Conservation (phyloP, 1,140 invertebrate species). For the Berghia stephanieae region DNA sequence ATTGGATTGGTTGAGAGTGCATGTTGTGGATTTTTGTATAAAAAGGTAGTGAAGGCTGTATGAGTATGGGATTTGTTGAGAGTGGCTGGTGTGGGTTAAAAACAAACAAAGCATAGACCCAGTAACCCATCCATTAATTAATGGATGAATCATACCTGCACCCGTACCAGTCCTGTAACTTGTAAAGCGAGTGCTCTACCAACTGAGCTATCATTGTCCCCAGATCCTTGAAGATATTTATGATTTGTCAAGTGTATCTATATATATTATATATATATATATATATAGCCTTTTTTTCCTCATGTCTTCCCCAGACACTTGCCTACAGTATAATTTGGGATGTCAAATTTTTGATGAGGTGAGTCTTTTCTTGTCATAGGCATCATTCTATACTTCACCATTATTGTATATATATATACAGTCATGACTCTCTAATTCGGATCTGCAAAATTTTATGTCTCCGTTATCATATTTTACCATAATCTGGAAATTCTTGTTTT, state of each 20-base stretch:
- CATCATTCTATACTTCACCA: no score
- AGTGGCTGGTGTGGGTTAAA: neutral
- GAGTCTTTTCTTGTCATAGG: conserved; percentile 38
- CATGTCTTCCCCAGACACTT: conserved; percentile 80
- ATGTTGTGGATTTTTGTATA: neutral
- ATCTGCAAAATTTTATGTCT: no score
- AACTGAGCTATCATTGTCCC: no score
- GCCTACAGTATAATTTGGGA: conserved; percentile 99
- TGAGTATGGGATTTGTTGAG: neutral
- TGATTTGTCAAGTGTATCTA: neutral
- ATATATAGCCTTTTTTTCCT: conserved; percentile 12
- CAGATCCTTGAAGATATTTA: neutral
- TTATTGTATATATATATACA: no score
- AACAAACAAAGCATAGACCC: neutral
- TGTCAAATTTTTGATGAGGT: conserved; percentile 86
- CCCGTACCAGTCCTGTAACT: no score
- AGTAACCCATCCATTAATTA: no score
- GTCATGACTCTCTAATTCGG: no score
- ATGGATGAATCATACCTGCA: no score
- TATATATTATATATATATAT: no score
- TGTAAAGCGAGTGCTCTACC: no score
- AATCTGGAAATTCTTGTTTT: no score
- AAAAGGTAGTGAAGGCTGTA: neutral
- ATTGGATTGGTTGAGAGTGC: conserved; percentile 75
- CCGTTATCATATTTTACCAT: no score